phyloP scores from a whole-genome alignment of 2,113 vertebrate species.

The Brachyhypopomus occidentalis region DNA sequence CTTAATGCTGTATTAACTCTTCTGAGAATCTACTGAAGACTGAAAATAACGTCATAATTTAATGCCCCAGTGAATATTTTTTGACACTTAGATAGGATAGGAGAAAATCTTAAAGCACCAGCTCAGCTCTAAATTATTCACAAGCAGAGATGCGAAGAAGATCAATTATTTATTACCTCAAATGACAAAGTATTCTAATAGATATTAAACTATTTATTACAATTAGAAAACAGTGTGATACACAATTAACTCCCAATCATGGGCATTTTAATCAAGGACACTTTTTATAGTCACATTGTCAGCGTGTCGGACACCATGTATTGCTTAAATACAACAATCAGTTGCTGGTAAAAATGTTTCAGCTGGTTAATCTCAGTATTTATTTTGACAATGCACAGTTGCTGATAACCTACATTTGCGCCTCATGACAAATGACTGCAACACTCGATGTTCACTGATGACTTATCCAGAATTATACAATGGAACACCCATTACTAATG shows the following conservation, averaged over 20 bases:
- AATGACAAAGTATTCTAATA: constrained; percentile 47
- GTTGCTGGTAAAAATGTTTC: no score
- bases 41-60: constrained; percentile 68
- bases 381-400: neutral
- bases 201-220: constrained; percentile 18
- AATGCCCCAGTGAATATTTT: constrained; percentile 65
- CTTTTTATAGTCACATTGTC: neutral
- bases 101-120: constrained; percentile 55
- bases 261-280: neutral
- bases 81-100: constrained; percentile 60
- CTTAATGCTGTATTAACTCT: constrained; percentile 45
- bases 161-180: constrained; percentile 68
- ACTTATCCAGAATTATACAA: neutral
- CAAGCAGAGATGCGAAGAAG: constrained; percentile 58
- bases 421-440: neutral
- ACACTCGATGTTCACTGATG: neutral
- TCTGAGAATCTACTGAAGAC: constrained; percentile 17
- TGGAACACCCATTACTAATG: no score
- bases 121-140: constrained; percentile 70
- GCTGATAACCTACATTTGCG: no score
- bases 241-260: constrained; percentile 13
- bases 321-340: neutral
- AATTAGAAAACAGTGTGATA: constrained; percentile 16
- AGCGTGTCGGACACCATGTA: neutral
- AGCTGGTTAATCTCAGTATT: neutral